Base-by-base conservation (phyloP, 2,888 invertebrate genomes). In the Mellilla xanthometata region DNA sequence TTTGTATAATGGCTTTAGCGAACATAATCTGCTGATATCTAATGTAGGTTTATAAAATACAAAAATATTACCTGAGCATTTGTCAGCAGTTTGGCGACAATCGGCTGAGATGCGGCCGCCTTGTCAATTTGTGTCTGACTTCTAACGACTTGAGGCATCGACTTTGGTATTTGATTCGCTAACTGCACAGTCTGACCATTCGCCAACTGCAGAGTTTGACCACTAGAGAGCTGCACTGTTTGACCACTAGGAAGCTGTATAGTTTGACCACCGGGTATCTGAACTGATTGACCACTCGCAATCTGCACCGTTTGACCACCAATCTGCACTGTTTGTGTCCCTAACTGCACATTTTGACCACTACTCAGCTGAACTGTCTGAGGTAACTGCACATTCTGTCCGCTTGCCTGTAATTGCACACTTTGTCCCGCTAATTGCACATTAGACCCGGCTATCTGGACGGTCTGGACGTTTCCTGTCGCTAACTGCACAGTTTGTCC, bases 11-110 rank as follows among this genome's bases (percentile, higher is more conserved):
- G n/a, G n/a, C n/a, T n/a, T n/a, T n/a, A n/a, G n/a, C n/a, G n/a
- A n/a, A n/a, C n/a, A n/a, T n/a, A n/a, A n/a, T n/a, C n/a, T n/a
- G n/a, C n/a, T n/a, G n/a, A n/a, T n/a, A 19, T 5, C 15, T 5
- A 19, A 19, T 19, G 6, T 1, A 0, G 3, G 6, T 19, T 19
- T 19, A 19, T 5, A 19, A 19, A 19, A 19, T 5, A 43, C 2
- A 42, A 36, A 26, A 10, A 38, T 19, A 32, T 60, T 76, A 92
- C 92, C 86, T 92, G 92, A 30, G 94, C 92, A 70, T 93, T 94
- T 3, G 95, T 94, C 12, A 95, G 80, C 10, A 95, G 91, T 73
- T 95, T 94, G 0, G 95, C 94, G 26, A 95, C 91, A 15, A 94
- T 92, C 2, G 93, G 93, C 65, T 89, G 91, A 63, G 68, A 59